Evolutionary conservation across 2,888 invertebrate species (phyloP).

Genomic region (Myathropa florea): DNA sequence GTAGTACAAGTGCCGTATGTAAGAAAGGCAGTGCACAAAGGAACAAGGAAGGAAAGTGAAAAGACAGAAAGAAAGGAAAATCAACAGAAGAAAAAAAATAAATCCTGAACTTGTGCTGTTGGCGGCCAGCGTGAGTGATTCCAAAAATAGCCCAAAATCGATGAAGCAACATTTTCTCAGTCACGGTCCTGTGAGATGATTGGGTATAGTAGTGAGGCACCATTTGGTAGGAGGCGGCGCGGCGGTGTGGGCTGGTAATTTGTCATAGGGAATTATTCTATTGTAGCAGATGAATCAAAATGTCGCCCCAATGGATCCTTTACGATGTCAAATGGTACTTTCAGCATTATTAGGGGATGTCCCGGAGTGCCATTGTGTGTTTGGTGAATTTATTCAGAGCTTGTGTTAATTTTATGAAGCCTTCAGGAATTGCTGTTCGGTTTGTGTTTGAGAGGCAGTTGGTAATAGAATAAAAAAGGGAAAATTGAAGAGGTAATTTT

Average conservation of each 20-base stretch:
- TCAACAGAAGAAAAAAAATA: constrained; percentile 13
- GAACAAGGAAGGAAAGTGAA: neutral
- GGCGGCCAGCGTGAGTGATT: constrained; percentile 43
- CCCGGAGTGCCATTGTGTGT: neutral
- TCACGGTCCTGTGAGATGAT: constrained; percentile 10
- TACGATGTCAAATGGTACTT: constrained; percentile 46
- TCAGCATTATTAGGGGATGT: constrained; percentile 40
- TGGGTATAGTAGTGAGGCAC: neutral
- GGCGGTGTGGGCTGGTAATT: constrained; percentile 27
- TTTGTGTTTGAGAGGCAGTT: neutral
- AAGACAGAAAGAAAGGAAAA: neutral
- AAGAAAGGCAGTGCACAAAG: neutral
- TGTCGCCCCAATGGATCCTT: constrained; percentile 45
- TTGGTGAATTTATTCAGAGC: constrained; percentile 29
- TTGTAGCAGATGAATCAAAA: constrained; percentile 64
- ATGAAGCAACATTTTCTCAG: constrained; percentile 63
- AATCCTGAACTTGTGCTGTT: constrained; percentile 9
- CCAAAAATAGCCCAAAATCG: constrained; percentile 66
- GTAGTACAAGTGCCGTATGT: constrained; percentile 22
- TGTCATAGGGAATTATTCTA: constrained; percentile 59
- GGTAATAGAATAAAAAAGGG: neutral
- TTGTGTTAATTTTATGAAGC: constrained; percentile 19
- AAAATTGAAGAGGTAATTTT: neutral
- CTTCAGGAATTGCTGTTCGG: neutral
- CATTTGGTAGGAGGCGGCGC: neutral